Base-by-base conservation (phyloP, 2,797 vertebrate species). In the Pygocentrus nattereri region DNA sequence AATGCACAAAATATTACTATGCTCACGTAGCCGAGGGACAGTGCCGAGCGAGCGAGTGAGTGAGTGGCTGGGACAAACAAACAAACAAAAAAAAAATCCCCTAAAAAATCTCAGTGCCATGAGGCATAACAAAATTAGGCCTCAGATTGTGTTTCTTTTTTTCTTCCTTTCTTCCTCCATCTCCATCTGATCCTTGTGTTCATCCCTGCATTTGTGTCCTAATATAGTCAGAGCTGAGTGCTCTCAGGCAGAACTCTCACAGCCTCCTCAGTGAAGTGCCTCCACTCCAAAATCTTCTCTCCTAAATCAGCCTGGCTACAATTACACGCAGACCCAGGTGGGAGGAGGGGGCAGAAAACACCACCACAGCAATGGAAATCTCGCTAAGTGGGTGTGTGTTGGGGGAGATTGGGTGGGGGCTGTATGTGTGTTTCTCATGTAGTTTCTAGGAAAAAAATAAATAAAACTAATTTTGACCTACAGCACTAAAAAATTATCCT, bases 151-250 rank as follows among this genome's bases (percentile, higher is more conserved):
- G 90, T 4, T n/a, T 58, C 75, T 50, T 85, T 86, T 79, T 23
- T 64, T 69, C 8, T 18, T 84, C 85, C 85, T 79, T 30, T 65
- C 76, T 74, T 19, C 5, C 31, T 85, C 84, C 84, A 89, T 87
- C 87, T 88, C 88, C 90, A 92, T 92, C 90, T 90, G 92, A 93
- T 92, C 89, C 85, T 87, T 89, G 82, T 85, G 90, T 91, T 92
- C 88, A 87, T 91, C 76, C 54, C 31, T n/a, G 90, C 90, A 74
- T 89, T 90, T 88, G 86, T 91, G 91, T 92, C 90, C 90, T 93
- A 92, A 93, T 91, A 89, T 90, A 90, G 88, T 88, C 82, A 88
- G 88, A 80, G 87, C 89, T 88, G 91, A 93, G 92, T 90, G 92
- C 91, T 91, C 93, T 93, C 92, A 91, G 88, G 87, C 88, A 91